Conservation (phyloP, 1,140 invertebrate species). For the Lepidostoma basale region DNA sequence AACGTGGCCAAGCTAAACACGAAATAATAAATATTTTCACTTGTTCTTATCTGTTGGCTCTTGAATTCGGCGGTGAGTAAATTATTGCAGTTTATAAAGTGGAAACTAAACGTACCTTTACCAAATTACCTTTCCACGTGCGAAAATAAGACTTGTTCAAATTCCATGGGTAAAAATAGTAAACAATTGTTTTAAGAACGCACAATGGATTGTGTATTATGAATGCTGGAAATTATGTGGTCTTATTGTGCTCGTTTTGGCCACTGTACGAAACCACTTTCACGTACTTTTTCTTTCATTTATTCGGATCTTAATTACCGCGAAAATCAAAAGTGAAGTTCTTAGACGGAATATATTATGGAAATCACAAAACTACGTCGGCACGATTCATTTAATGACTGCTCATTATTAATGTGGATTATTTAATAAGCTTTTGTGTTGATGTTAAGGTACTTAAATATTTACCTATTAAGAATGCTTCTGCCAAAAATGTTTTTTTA, state of each 20-base stretch:
- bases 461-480: too few relatives aligned
- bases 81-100: too few relatives aligned
- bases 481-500: too few relatives aligned
- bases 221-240: conserved; percentile 24
- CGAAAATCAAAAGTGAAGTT: conserved; percentile 24
- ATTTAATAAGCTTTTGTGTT: too few relatives aligned
- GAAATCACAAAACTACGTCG: neutral
- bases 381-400: neutral
- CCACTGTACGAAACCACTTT: conserved; percentile 23
- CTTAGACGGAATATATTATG: conserved; percentile 1
- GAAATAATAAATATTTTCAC: too few relatives aligned
- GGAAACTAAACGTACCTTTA: neutral
- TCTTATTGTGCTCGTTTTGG: conserved; percentile 6
- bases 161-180: neutral
- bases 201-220: conserved; percentile 26
- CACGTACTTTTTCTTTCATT: conserved; percentile 4
- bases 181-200: conserved; percentile 24
- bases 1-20: too few relatives aligned
- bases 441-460: too few relatives aligned
- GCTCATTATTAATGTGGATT: neutral
- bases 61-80: too few relatives aligned
- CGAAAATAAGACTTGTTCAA: neutral
- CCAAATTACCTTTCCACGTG: conserved; percentile 7
- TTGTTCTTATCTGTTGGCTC: too few relatives aligned
- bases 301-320: conserved; percentile 14